These are phyloP conservation scores for Mesaphorura yosii DNA, from an alignment of 1,140 invertebrate species.

Conservation along the genomic window DNA sequence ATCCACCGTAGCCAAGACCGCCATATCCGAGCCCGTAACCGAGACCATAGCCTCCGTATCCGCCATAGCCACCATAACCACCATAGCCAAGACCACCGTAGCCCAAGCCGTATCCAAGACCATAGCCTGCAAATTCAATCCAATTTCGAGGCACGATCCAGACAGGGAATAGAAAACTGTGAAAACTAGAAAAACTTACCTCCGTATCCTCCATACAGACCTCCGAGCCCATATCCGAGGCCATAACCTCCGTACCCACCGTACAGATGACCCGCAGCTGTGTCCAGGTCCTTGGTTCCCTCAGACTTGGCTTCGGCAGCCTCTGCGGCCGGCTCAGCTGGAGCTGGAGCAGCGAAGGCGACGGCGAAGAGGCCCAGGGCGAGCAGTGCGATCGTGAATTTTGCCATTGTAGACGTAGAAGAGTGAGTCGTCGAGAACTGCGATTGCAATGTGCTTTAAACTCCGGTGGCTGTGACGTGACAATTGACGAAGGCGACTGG, in stretches of 20 bases:
- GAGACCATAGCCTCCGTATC: constrained; percentile 15
- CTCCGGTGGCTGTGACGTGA: no score
- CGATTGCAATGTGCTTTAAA: no score
- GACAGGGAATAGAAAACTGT: neutral
- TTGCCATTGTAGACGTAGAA: neutral
- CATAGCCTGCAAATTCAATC: neutral
- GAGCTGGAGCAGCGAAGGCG: constrained; percentile 3
- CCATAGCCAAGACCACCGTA: neutral
- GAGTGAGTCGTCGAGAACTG: no score
- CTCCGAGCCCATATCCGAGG: neutral
- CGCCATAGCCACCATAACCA: neutral
- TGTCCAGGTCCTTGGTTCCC: constrained; percentile 2
- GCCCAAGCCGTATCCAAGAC: neutral
- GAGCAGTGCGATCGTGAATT: neutral
- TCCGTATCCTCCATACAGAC: neutral
- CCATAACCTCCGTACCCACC: neutral
- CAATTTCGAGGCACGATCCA: neutral
- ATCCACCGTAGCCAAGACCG: neutral
- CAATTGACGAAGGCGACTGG: no score
- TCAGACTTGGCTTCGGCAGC: constrained; percentile 1
- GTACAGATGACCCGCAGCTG: constrained; percentile 2
- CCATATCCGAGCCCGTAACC: neutral
- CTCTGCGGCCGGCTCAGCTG: no score
- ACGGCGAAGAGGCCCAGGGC: neutral
- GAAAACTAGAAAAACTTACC: neutral